Evolutionary conservation across 2,113 vertebrate genomes (phyloP), one percentile per base, ranked within the genome.

Genomic region (Urocynchramus pylzowi): DNA sequence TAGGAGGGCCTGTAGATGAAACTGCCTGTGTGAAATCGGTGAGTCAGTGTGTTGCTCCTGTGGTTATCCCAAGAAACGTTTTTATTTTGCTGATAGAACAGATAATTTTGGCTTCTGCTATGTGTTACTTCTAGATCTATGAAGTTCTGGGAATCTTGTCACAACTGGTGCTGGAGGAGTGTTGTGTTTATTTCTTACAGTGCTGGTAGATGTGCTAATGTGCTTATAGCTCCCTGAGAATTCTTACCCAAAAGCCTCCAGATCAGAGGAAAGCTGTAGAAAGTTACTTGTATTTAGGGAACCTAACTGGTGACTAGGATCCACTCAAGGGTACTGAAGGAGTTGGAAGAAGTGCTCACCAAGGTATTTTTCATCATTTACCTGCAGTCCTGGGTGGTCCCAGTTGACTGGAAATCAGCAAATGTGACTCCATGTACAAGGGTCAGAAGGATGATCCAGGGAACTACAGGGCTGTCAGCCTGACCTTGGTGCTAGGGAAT

Each of bases 1-100:
- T 99, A 82, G 96, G 70, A 42, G 99, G 99, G 69, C 99, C 99
- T 21, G 50, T 80, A 63, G 79, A 92, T 59, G 68, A 89, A 31
- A 53, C 92, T 13, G 8, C 50, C 6, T 59, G 81, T 74, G 56
- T n/a, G 5, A 37, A 60, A 39, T 27, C 11, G 52, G 97, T 98
- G 80, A 97, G 97, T 98, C 67, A 41, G 8, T n/a, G 11, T 28
- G 4, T 54, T 60, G 35, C 41, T 42, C 15, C 30, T 54, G 28
- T 39, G 21, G 12, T n/a, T 81, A 41, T 60, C 61, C 22, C 37
- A 63, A 14, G 27, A 28, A 57, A 65, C 42, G 12, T 35, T 44
- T 89, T 89, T 11, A 28, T 33, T 84, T 78, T 17, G 3, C 30
- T 70, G 70, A 57, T 60, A 54, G 33, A 71, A 30, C 6, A 76